Evolutionary conservation across 2,113 vertebrate genomes (phyloP), one percentile per base, ranked within the genome.

Genomic region (Syngnathus typhle): DNA sequence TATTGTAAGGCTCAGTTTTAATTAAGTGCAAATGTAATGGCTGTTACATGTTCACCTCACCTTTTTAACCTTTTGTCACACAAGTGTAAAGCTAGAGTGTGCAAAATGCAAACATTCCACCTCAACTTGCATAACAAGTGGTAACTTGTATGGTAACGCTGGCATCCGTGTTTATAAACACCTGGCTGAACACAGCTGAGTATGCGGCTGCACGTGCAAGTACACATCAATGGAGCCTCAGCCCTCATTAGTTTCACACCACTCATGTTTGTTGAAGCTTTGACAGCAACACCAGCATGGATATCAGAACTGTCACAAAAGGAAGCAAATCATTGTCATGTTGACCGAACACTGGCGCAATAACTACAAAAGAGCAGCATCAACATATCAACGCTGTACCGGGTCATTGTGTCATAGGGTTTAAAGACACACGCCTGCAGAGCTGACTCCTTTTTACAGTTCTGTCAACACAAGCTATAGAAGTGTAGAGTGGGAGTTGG

Each of bases 361-460:
- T 68, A 72, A 79, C 67, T 85, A 83, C n/a, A 61, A 89, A 83
- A 55, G 66, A 71, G 58, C 41, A 68, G 64, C 51, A 76, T 8
- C 63, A 71, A 82, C 59, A 79, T 67, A 60, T 87, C 86, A 88
- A 76, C 87, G 73, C 77, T 67, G 72, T 70, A 77, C 18, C 8
- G 12, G 82, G 81, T 82, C 70, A 79, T 46, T 11, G 3, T 82
- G 78, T 77, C 84, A 75, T 71, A 77, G 72, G 71, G 85, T 83
- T 85, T 82, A 71, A 19, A 72, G 73, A 77, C 43, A 70, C 68
- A 8, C 13, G 73, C 58, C 78, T 76, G 79, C 79, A 73, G 78
- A 84, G 82, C 84, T 89, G 81, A 69, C 70, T 78, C 46, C 72
- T 82, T 71, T 82, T 68, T 27, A 58, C 5, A 61, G 37, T 44